Evolutionary conservation across 2,113 vertebrate species (phyloP).

Genomic region (Tetraodon nigroviridis): DNA sequence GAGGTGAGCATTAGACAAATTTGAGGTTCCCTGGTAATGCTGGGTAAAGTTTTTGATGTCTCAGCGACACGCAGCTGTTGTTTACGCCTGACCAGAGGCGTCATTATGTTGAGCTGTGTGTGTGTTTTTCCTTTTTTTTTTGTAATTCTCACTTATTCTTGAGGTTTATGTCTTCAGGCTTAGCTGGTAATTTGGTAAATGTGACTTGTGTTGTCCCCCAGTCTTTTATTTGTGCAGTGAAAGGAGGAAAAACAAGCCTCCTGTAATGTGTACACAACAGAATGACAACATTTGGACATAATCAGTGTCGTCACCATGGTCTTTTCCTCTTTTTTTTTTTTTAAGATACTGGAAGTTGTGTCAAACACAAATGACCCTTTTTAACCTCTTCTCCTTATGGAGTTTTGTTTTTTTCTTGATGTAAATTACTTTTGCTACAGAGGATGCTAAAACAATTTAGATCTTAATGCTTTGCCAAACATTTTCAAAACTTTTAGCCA

Average conservation of each 20-base stretch:
- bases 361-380: too few species aligned
- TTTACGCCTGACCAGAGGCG: conserved; percentile 67
- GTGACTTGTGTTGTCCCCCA: too few species aligned
- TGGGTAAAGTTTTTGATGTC: conserved; percentile 65
- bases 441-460: too few species aligned
- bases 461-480: too few species aligned
- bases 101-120: conserved; percentile 68
- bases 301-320: neutral
- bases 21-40: conserved; percentile 55
- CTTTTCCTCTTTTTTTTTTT: too few species aligned
- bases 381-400: too few species aligned
- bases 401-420: too few species aligned
- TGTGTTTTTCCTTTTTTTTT: conserved; percentile 30
- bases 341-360: too few species aligned
- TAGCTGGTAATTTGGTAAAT: neutral
- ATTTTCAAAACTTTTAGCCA: too few species aligned
- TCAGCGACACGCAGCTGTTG: conserved; percentile 66
- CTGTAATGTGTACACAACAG: neutral
- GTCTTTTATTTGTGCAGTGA: too few species aligned
- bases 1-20: conserved; percentile 60
- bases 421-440: too few species aligned
- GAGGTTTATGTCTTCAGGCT: conserved; percentile 38
- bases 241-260: neutral
- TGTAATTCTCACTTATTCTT: conserved; percentile 38
- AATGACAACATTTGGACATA: neutral